Conservation (phyloP, 2,113 vertebrate genomes). For the Ameiurus melas region DNA sequence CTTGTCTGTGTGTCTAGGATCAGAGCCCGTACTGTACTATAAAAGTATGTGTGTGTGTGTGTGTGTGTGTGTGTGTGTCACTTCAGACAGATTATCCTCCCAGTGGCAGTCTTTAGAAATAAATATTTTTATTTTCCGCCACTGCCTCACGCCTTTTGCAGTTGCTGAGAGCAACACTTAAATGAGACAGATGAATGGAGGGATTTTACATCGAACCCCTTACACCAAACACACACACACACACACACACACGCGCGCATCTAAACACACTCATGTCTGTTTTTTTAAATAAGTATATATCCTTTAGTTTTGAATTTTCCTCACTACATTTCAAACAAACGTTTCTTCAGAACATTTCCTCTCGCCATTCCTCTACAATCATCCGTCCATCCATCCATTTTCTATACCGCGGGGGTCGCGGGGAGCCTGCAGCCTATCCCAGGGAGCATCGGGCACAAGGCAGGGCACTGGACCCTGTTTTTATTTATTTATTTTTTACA, state of each 20-base stretch:
- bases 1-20: background rate
- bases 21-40: background rate
- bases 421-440: no score
- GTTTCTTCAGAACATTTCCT: background rate
- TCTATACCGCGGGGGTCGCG: no score
- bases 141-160: background rate
- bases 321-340: no score
- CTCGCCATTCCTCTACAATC: background rate
- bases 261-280: background rate
- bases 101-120: slow-evolving; percentile 37
- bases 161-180: slow-evolving; percentile 26
- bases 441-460: background rate
- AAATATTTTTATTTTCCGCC: slow-evolving; percentile 14
- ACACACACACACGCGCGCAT: background rate
- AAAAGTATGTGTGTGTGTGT: background rate
- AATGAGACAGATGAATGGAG: slow-evolving; percentile 46
- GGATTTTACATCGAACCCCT: slow-evolving; percentile 31
- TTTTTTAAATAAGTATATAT: background rate
- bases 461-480: no score
- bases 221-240: slow-evolving; percentile 21
- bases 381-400: no score
- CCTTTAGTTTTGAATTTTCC: background rate
- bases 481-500: no score
- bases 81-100: slow-evolving; percentile 31
- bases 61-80: slow-evolving; percentile 15